A percentile compares a stretch with the other conserved stretches of the same genome.
phyloP scores from a whole-genome alignment of 1,140 invertebrate species.

The Sesamia nonagrioides region DNA sequence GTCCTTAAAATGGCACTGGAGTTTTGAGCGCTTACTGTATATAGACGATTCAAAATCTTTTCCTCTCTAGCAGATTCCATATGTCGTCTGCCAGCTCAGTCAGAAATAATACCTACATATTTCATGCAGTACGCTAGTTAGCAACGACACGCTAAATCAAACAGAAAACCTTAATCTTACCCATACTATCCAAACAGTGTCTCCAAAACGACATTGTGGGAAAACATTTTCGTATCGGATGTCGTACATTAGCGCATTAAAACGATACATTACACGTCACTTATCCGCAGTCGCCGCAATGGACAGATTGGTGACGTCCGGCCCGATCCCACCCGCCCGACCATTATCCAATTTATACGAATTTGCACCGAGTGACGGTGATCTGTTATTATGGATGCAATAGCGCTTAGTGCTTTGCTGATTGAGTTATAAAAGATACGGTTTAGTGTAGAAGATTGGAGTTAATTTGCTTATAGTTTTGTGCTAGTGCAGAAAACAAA shows the following conservation, averaged over 20 bases:
- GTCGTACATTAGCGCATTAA: constrained; percentile 54
- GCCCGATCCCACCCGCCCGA: constrained; percentile 52
- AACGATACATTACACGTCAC: constrained; percentile 67
- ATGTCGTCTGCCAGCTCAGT: background rate
- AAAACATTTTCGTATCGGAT: constrained; percentile 53
- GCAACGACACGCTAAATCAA: background rate
- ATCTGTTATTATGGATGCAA: constrained; percentile 52
- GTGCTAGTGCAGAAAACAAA: no score
- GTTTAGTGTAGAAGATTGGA: background rate
- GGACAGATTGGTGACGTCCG: constrained; percentile 78
- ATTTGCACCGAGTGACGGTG: constrained; percentile 64
- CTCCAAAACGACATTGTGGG: constrained; percentile 34
- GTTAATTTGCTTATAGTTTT: background rate
- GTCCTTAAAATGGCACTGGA: no score
- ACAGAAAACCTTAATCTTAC: constrained; percentile 18
- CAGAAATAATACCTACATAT: background rate
- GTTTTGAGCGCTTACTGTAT: no score
- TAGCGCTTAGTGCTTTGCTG: constrained; percentile 28
- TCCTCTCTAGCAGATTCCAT: no score
- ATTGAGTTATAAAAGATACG: constrained; percentile 34
- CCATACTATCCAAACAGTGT: constrained; percentile 8
- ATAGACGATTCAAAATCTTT: no score
- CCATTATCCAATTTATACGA: constrained; percentile 80
- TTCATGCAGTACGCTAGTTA: background rate
- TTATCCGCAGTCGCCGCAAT: constrained; percentile 74